Base-by-base conservation (phyloP, 2,888 invertebrate species). In the Eristalis arbustorum region DNA sequence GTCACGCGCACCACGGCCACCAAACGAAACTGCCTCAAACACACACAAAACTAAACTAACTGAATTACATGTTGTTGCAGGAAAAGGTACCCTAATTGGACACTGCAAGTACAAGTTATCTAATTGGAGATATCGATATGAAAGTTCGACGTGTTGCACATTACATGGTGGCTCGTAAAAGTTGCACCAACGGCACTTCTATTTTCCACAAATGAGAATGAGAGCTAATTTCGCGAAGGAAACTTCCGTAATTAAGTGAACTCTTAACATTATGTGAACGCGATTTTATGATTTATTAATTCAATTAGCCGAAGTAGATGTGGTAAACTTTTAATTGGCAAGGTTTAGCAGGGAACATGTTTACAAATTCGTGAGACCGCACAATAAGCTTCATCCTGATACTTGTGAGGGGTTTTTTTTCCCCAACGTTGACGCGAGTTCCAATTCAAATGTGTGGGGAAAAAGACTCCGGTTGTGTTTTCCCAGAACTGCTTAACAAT, bases 211-310 rank as follows among this genome's bases (percentile, higher is more conserved):
- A 63, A 64, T 61, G 63, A 40, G 59, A 69, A 81, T 66, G 42
- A 42, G 14, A 71, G 69, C 76, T 71, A 37, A 81, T 75, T 69
- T 28, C n/a, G 69, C 42, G 22, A 49, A 66, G 49, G 57, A 59
- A 81, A 81, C 69, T 81, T 76, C 40, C 25, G 23, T 81, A 76
- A 75, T 76, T 81, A 71, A 42, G 18, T 22, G 37, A 75, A 71
- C 42, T 75, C 18, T 18, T 63, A 59, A 37, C 34, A 31, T 34
- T 22, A 66, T 8, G 42, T 42, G 14, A 64, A 81, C 69, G 69
- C 69, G 59, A 69, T 69, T 69, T 80, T 57, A 74, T 64, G 68
- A 74, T 68, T 68, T 80, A 68, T 28, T 57, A 80, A 68, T 68
- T 74, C 57, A 75, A 69, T 69, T 42, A 69, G 25, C 23, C 11